These are phyloP conservation scores for Caenorhabditis parvicauda DNA, from an alignment of 2,888 invertebrate species.

Conservation along the genomic window DNA sequence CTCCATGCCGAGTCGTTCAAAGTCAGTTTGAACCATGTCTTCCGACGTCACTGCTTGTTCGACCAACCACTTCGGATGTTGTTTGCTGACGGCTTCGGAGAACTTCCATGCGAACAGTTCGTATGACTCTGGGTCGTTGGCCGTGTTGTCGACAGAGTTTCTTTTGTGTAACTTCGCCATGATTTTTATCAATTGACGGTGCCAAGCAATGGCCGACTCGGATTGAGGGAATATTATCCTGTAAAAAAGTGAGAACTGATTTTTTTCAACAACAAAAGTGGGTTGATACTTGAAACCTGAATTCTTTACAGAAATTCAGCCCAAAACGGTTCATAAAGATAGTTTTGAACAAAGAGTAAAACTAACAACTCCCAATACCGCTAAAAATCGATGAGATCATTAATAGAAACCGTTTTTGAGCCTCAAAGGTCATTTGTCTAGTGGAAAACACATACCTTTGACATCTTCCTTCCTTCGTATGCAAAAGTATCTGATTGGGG, in stretches of 20 bases:
- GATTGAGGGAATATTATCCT: neutral
- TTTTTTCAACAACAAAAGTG: no score
- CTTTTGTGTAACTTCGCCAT: neutral
- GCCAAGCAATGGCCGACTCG: slow-evolving; percentile 1
- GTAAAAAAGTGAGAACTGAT: no score
- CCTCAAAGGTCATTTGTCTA: no score
- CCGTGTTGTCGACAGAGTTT: neutral
- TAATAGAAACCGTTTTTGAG: no score
- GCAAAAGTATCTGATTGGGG: slow-evolving; percentile 8
- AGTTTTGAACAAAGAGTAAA: neutral
- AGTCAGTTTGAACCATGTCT: slow-evolving; percentile 13
- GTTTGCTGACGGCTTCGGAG: slow-evolving; percentile 14
- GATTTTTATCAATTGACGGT: slow-evolving; percentile 6
- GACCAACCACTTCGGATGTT: slow-evolving; percentile 8
- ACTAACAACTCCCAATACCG: no score
- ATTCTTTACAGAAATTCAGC: no score
- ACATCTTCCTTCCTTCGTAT: slow-evolving; percentile 24
- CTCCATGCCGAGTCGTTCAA: slow-evolving; percentile 15
- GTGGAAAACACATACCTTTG: slow-evolving; percentile 12
- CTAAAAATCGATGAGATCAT: no score
- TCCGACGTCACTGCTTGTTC: slow-evolving; percentile 13
- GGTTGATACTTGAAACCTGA: no score
- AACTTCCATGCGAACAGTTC: slow-evolving; percentile 17
- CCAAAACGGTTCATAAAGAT: neutral
- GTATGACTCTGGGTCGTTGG: no score